Base-by-base conservation (phyloP, 2,797 vertebrate genomes). In the Oreortyx pictus region DNA sequence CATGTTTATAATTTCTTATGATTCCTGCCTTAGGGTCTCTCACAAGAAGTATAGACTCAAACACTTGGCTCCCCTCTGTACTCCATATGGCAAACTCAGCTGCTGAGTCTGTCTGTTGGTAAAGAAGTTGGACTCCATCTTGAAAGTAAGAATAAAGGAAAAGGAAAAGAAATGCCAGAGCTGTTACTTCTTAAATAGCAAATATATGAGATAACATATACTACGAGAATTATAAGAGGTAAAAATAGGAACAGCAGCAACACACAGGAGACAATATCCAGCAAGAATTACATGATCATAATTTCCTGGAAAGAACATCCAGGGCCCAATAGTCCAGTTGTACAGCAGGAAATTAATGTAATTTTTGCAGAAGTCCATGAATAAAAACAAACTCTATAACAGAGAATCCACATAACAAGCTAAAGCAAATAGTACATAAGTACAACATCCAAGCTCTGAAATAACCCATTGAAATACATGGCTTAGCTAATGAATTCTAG, bases 271-370 rank as follows among this genome's bases (percentile, higher is more conserved):
- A 59, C 5, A 82, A 6, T 2, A 44, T 3, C 1, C 4, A 7
- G 2, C 2, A 50, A 70, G 8, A 39, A 46, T 6, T 3, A 7
- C 27, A 23, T 2, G 11, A 18, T 56, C 7, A 35, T 13, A n/a
- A 73, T 2, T 1, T 0, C 4, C n/a, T 29, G 18, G 2, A 3
- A 27, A 14, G 44, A 79, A 24, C 2, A 41, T 41, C 39, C 39
- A 65, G 72, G 39, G 5, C 0, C 5, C 15, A 17, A 52, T 29
- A 52, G 49, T 27, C 14, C 25, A 52, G 25, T 29, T 27, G 25
- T 50, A 16, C 14, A 27, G 25, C 25, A 27, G 13, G 47, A 49
- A 49, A 14, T 13, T 49, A 50, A 27, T 27, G 14, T 9, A 50
- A 27, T 50, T 52, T 29, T 52, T 52, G 8, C 25, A 52, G 14